Evolutionary conservation across 2,113 vertebrate species (phyloP), one percentile per base, ranked within the genome.

Genomic region (Deroptyus accipitrinus): DNA sequence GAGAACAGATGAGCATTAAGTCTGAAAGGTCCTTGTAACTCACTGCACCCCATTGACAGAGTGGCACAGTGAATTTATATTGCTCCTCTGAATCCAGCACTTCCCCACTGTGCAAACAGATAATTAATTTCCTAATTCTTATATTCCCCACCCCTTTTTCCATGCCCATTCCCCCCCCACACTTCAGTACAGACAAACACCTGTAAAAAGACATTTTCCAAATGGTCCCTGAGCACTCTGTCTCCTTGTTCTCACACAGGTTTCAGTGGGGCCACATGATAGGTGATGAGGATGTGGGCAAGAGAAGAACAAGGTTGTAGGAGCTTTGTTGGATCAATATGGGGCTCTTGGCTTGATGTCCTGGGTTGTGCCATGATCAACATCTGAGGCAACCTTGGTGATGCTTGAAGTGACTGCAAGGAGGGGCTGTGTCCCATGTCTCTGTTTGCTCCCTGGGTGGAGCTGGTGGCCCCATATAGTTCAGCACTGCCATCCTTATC

Each of bases 241-340:
- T 83, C 17, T 66, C 42, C 52, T 87, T 19, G 19, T 57, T 64
- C 9, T 41, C 17, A 5, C 3, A 0, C 0, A 6, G 18, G 22
- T 52, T 72, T 54, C 39, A 30, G 19, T 15, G 27, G 35, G 49
- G 18, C 19, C 13, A 35, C 0, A 0, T 41, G 63, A 7, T 3
- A 8, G 54, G 31, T n/a, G 2, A 30, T 30, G 28, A 30, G 17
- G 48, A 10, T n/a, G 27, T 1, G 0, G 37, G 7, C 1, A 0
- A 10, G 6, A 55, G 42, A 33, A 86, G 20, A 80, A 39, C 3
- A 35, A 28, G 5, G 11, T 1, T 84, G 51, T 16, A 44, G 42
- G 67, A 76, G 9, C 18, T 77, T 80, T 81, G 31, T 17, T 92
- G n/a, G 17, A 11, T 69, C 33, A 5, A 6, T 22, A 1, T 83